These are phyloP conservation scores for Aethes cnicana DNA, from an alignment of 2,888 invertebrate genomes.

Conservation along the genomic window DNA sequence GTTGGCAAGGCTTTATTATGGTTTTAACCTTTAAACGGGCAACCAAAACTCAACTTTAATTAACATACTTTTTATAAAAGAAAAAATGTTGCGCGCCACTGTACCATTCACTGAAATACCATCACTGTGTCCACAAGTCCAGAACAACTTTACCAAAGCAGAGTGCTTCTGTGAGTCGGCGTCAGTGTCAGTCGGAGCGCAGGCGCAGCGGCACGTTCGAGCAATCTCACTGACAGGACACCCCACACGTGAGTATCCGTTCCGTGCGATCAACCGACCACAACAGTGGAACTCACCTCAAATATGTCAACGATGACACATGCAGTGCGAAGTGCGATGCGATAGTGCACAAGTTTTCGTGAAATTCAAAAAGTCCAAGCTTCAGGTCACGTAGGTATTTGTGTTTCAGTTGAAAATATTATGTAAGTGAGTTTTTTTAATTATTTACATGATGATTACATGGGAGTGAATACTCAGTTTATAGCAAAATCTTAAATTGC, in stretches of 20 bases:
- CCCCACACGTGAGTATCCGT: constrained; percentile 25
- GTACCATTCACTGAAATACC: constrained; percentile 45
- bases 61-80: background rate
- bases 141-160: constrained; percentile 51
- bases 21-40: too few species aligned
- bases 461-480: too few species aligned
- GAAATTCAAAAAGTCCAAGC: background rate
- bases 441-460: too few species aligned
- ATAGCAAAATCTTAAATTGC: too few species aligned
- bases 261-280: background rate
- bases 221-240: constrained; percentile 12
- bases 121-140: constrained; percentile 40
- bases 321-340: constrained; percentile 30
- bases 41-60: too few species aligned
- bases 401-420: background rate
- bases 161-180: constrained; percentile 32
- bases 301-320: too few species aligned
- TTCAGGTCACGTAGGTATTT: background rate
- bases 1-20: too few species aligned
- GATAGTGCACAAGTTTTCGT: constrained; percentile 4
- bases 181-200: constrained; percentile 47
- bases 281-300: background rate
- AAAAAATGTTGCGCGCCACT: constrained; percentile 42
- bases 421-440: background rate
- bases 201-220: constrained; percentile 41